These are phyloP conservation scores for Remorina albescens DNA, from an alignment of 2,797 vertebrate species.

Conservation along the genomic window DNA sequence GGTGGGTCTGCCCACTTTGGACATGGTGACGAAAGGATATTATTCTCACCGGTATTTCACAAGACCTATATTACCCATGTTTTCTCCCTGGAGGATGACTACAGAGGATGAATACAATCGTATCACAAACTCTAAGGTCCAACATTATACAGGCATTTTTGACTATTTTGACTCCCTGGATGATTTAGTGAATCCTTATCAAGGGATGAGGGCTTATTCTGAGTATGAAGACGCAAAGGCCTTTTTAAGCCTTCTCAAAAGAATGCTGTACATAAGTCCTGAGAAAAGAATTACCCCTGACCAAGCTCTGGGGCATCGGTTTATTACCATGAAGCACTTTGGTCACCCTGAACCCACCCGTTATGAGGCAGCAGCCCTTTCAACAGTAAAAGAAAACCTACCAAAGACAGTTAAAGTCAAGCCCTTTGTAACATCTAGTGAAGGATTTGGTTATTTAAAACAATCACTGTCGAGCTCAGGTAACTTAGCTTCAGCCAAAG, in stretches of 20 bases:
- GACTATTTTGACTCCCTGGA: not conserved
- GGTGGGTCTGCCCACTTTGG: slow-evolving; percentile 13
- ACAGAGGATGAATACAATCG: rapidly evolving
- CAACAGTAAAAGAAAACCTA: not conserved
- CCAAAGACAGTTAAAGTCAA: not conserved
- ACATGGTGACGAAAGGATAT: too few relatives aligned
- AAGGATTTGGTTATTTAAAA: not conserved
- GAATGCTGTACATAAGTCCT: slow-evolving; percentile 7
- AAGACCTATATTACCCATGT: too few relatives aligned
- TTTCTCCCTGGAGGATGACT: slow-evolving; percentile 16
- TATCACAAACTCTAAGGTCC: not conserved
- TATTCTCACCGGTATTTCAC: too few relatives aligned
- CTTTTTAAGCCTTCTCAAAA: slow-evolving; percentile 25
- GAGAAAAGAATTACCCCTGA: slow-evolving; percentile 4
- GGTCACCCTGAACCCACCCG: rapidly evolving
- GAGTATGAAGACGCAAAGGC: not conserved
- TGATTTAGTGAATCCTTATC: not conserved
- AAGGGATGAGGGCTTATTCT: rapidly evolving
- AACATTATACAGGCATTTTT: too few relatives aligned
- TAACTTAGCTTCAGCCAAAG: too few relatives aligned
- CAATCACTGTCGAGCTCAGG: too few relatives aligned
- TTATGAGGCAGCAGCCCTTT: not conserved
- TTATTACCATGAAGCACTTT: slow-evolving; percentile 28
- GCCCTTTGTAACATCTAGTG: not conserved
- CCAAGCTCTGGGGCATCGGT: slow-evolving; percentile 4